Percentiles rank a stretch among this genome's conserved stretches.
Conservation (phyloP, 92 coral and sea anemone genomes). For the Phenganax stokvisi region DNA sequence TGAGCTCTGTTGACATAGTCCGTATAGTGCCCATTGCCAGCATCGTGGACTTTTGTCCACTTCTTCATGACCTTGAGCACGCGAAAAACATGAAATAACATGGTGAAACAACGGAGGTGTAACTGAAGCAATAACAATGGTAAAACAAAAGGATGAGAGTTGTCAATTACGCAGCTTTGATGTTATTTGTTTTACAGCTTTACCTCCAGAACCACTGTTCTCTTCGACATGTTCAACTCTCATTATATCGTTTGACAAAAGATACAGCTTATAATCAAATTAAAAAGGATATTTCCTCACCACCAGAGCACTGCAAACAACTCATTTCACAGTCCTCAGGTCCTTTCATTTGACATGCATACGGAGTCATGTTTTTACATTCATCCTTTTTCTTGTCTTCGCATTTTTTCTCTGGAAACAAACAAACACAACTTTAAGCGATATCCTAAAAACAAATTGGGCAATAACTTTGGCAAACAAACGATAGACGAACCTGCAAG, state of each 20-base stretch:
- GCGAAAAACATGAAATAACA: not conserved
- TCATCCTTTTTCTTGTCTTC: conserved; percentile 13
- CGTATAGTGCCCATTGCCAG: not conserved
- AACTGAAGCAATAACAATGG: no score
- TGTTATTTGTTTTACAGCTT: no score
- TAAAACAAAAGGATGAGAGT: no score
- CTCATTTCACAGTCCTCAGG: not conserved
- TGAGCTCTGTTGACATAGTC: no score
- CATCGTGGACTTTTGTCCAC: not conserved
- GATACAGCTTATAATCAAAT: no score
- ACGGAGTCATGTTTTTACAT: not conserved
- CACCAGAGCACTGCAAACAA: conserved; percentile 3
- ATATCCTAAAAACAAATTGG: not conserved
- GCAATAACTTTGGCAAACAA: not conserved
- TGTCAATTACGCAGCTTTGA: no score
- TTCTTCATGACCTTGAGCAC: not conserved
- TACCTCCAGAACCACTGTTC: no score
- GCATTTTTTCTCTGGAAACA: conserved; percentile 1
- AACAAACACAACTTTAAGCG: not conserved
- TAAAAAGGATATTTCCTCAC: not conserved
- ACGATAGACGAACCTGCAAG: not conserved
- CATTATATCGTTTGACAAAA: no score
- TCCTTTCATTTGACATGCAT: not conserved
- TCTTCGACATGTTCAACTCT: no score
- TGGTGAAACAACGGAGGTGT: no score